phyloP scores from a whole-genome alignment of 2,888 invertebrate species.

The Smittia aterrima region DNA sequence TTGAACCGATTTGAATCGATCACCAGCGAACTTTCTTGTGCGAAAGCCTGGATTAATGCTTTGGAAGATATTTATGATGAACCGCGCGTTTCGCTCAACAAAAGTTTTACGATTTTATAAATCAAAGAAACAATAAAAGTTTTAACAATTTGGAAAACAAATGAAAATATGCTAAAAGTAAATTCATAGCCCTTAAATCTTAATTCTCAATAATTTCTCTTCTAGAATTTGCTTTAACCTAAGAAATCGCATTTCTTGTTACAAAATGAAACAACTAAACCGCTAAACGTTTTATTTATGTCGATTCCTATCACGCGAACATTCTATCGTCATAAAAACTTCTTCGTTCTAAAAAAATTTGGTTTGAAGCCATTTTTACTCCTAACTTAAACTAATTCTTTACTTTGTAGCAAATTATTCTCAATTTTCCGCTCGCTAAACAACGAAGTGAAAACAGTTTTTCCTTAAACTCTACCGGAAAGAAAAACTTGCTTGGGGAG shows the following conservation, averaged over 20 bases:
- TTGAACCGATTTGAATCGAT: too few species aligned
- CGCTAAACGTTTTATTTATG: neutral
- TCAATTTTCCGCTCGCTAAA: neutral
- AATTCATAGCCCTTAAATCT: too few species aligned
- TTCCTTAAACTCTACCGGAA: neutral
- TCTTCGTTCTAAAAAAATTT: neutral
- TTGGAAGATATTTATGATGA: too few species aligned
- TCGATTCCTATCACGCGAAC: neutral
- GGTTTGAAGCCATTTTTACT: constrained; percentile 17
- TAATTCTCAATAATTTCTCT: neutral
- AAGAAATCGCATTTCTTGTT: neutral
- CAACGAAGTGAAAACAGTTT: neutral
- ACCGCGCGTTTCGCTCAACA: too few species aligned
- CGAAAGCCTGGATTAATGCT: too few species aligned
- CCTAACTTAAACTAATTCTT: neutral
- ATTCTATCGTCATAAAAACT: too few species aligned
- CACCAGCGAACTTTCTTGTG: too few species aligned
- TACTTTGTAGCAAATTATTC: neutral
- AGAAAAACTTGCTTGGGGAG: neutral
- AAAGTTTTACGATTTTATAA: too few species aligned
- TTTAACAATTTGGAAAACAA: too few species aligned
- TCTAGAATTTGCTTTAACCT: neutral
- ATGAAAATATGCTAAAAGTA: too few species aligned
- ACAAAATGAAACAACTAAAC: constrained; percentile 1
- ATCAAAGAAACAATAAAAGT: too few species aligned